Percentiles rank a stretch among this genome's conserved stretches.
Evolutionary conservation across 2,797 vertebrate species (phyloP).

Genomic region (Craterocephalus amniculus): DNA sequence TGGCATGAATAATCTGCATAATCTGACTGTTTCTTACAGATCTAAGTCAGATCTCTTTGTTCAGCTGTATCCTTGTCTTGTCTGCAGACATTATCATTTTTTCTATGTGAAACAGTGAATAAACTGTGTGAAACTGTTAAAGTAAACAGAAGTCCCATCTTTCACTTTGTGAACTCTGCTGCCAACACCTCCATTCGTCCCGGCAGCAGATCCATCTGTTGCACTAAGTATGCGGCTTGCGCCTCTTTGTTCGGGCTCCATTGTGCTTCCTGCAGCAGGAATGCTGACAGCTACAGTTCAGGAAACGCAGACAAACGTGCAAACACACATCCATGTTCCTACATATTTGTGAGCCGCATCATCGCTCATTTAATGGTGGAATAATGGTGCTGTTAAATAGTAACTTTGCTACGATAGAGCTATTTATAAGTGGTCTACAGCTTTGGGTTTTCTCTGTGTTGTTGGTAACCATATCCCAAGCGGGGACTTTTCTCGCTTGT

Average conservation of each 20-base stretch:
- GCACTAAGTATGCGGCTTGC: slow-evolving; percentile 68
- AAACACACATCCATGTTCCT: slow-evolving; percentile 57
- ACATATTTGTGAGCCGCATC: slow-evolving; percentile 30
- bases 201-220: slow-evolving; percentile 50
- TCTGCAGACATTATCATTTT: background rate
- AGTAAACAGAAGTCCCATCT: slow-evolving; percentile 35
- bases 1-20: background rate
- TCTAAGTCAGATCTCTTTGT: background rate
- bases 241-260: slow-evolving; percentile 73
- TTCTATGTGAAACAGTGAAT: background rate
- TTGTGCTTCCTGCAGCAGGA: slow-evolving; percentile 80
- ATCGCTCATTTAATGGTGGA: slow-evolving; percentile 20
- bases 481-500: slow-evolving; percentile 33
- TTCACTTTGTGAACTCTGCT: slow-evolving; percentile 27
- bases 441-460: slow-evolving; percentile 43
- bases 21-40: background rate
- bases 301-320: slow-evolving; percentile 45
- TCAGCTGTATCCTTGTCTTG: background rate
- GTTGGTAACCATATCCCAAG: slow-evolving; percentile 49
- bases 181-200: slow-evolving; percentile 39
- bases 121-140: background rate
- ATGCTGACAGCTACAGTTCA: slow-evolving; percentile 80
- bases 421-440: slow-evolving; percentile 63
- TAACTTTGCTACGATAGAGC: slow-evolving; percentile 51
- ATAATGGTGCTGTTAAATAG: slow-evolving; percentile 37